Evolutionary conservation across 2,888 invertebrate species (phyloP).

Genomic region (Tolmerus cingulatus): DNA sequence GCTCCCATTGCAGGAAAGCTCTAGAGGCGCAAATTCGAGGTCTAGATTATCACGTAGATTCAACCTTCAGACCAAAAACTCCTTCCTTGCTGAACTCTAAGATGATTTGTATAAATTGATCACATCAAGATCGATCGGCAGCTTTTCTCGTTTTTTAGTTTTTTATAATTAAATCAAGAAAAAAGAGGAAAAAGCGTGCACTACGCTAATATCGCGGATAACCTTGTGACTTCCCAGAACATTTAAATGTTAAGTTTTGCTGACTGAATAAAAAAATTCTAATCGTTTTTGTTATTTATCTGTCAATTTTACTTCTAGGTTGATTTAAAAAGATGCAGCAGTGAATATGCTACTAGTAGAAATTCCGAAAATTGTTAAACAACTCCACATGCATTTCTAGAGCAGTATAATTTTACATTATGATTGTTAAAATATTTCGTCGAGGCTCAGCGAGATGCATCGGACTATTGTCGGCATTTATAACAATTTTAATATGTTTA

Average conservation of each 20-base stretch:
- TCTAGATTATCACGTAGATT: background rate
- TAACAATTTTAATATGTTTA: constrained; percentile 62
- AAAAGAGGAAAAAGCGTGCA: background rate
- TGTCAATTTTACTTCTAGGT: background rate
- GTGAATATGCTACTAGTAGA: background rate
- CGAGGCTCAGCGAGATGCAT: constrained; percentile 63
- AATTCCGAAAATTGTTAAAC: background rate
- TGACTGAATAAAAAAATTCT: background rate
- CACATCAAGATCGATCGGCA: background rate
- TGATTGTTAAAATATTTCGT: constrained; percentile 62
- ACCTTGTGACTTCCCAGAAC: background rate
- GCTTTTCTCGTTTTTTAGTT: background rate
- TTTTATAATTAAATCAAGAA: background rate
- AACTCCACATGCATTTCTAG: constrained; percentile 1
- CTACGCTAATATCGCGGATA: background rate
- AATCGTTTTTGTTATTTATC: background rate
- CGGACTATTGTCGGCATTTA: constrained; percentile 61
- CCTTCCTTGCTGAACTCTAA: background rate
- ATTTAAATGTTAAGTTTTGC: background rate
- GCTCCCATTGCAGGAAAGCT: background rate
- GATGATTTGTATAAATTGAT: background rate
- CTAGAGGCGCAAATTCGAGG: background rate
- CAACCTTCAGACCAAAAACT: background rate
- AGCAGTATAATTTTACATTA: constrained; percentile 45
- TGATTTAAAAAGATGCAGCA: background rate